A percentile compares a stretch with the other conserved stretches of the same genome.
phyloP scores from a whole-genome alignment of 2,888 invertebrate species.

The Drosophila demipolita region DNA sequence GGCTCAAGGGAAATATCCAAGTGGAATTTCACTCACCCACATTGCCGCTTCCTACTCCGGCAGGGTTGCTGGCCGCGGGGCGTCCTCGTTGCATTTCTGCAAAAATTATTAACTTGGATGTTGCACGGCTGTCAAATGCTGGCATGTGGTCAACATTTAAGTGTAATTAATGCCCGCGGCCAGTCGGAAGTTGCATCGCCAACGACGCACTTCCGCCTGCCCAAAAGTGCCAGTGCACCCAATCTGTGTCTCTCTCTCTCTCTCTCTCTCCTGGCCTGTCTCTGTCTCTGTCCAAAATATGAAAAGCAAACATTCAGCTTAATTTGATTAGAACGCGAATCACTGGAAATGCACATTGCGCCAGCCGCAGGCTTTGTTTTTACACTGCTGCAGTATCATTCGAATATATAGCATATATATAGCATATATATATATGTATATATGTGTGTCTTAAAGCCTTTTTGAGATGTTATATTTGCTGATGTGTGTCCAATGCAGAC shows the following conservation, averaged over 20 bases:
- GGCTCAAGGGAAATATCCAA: conserved; percentile 76
- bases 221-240: conserved; percentile 2
- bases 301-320: conserved; percentile 75
- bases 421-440: not conserved
- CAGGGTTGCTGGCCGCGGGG: conserved; percentile 35
- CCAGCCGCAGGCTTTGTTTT: conserved; percentile 8
- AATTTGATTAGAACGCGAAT: conserved; percentile 74
- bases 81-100: conserved; percentile 55
- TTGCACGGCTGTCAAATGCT: conserved; percentile 77
- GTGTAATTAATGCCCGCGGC: conserved; percentile 85
- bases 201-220: conserved; percentile 58
- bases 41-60: not conserved
- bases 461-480: not conserved
- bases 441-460: not conserved
- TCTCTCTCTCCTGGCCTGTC: conserved; percentile 5
- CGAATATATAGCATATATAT: not conserved
- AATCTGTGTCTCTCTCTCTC: conserved; percentile 7
- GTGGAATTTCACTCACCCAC: conserved; percentile 48
- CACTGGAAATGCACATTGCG: conserved; percentile 21
- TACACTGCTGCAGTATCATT: conserved; percentile 3
- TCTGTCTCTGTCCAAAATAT: conserved; percentile 33
- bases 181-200: conserved; percentile 69
- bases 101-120: conserved; percentile 63
- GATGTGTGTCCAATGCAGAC: conserved; percentile 31
- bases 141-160: conserved; percentile 85